phyloP scores from a whole-genome alignment of 1,140 invertebrate genomes.

The Cydia fagiglandana region DNA sequence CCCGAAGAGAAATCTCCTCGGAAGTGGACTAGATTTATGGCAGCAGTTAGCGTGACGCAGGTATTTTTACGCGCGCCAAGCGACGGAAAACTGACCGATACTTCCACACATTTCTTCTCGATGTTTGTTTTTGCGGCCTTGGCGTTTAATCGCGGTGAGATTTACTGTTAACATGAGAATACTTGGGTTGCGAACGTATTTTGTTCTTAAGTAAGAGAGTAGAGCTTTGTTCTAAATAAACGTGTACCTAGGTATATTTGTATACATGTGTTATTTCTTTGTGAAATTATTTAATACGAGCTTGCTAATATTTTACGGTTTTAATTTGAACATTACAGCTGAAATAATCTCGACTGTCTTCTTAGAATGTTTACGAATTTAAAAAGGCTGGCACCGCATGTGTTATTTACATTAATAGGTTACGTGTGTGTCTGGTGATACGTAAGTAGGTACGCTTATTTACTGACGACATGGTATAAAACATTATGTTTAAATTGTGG shows the following conservation, averaged over 20 bases:
- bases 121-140: constrained; percentile 45
- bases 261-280: neutral
- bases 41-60: constrained; percentile 65
- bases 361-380: no score
- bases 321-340: no score
- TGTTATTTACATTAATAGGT: no score
- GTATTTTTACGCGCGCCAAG: constrained; percentile 53
- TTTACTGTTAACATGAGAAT: constrained; percentile 17
- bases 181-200: neutral
- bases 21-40: constrained; percentile 67
- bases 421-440: no score
- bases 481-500: no score
- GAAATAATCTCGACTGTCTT: no score
- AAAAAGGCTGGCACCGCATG: no score
- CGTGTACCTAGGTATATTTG: no score
- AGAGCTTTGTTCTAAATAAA: no score
- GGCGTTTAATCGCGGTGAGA: constrained; percentile 13
- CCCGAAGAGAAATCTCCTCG: constrained; percentile 64
- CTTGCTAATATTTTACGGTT: no score
- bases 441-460: no score
- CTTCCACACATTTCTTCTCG: constrained; percentile 46
- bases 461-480: no score
- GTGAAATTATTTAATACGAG: neutral
- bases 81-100: constrained; percentile 59
- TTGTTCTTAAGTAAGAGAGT: neutral